Evolutionary conservation across 1,140 invertebrate genomes (phyloP).

Genomic region (Neodiprion virginianus): DNA sequence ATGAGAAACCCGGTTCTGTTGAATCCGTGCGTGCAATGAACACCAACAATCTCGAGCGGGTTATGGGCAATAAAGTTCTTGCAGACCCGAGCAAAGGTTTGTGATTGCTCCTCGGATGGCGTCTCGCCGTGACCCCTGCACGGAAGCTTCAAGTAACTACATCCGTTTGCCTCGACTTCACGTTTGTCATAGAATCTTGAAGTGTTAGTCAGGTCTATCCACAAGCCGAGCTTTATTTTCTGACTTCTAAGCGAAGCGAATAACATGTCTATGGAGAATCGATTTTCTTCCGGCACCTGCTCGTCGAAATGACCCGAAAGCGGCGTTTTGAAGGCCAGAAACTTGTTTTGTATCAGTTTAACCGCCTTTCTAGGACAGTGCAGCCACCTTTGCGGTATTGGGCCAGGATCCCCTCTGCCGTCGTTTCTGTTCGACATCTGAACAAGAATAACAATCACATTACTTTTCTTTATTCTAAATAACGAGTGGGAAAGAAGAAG

Average conservation of each 20-base stretch:
- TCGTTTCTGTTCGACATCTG: conserved; percentile 20
- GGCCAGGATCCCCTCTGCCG: conserved; percentile 62
- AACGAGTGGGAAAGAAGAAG: no score
- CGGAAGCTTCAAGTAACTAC: conserved; percentile 85
- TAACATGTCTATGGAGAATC: conserved; percentile 87
- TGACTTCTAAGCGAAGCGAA: conserved; percentile 74
- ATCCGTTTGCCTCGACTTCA: conserved; percentile 76
- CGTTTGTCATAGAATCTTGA: conserved; percentile 87
- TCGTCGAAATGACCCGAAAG: conserved; percentile 78
- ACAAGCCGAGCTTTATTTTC: conserved; percentile 88
- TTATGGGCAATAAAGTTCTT: conserved; percentile 79
- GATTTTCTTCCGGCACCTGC: conserved; percentile 79
- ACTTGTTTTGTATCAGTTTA: conserved; percentile 77
- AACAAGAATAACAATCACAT: no score
- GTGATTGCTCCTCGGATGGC: conserved; percentile 78
- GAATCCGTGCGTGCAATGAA: conserved; percentile 99
- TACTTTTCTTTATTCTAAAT: no score
- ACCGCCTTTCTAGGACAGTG: conserved; percentile 88
- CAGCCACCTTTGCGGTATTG: conserved; percentile 88
- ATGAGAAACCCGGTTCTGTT: conserved; percentile 97
- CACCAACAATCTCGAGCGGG: conserved; percentile 82
- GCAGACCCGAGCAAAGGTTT: conserved; percentile 80
- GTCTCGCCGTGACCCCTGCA: conserved; percentile 88
- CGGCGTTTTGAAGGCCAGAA: conserved; percentile 94
- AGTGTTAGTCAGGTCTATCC: conserved; percentile 98